Conservation (phyloP, 2,113 vertebrate genomes). For the Xiphorhynchus elegans region DNA sequence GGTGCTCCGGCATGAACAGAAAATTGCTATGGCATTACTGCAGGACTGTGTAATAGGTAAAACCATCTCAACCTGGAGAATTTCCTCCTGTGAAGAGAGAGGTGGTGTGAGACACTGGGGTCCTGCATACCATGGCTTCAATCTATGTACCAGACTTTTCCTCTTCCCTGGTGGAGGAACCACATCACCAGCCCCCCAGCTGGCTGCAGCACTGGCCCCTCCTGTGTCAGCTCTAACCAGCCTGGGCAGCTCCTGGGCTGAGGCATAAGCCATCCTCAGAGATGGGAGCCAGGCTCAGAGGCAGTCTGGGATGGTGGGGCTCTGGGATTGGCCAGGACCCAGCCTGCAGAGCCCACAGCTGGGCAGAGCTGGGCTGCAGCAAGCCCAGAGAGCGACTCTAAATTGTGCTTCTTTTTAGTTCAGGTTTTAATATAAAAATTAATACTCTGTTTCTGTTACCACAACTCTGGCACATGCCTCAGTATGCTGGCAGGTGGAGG, state of each 20-base stretch:
- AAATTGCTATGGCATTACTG: accelerated
- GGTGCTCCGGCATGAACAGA: accelerated
- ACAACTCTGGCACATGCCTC: accelerated
- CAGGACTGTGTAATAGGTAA: not conserved
- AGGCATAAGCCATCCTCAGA: not conserved
- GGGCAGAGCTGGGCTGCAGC: not conserved
- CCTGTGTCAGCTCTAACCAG: no score
- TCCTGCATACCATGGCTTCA: not conserved
- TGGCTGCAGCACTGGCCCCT: accelerated
- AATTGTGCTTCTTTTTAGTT: not conserved
- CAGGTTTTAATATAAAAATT: not conserved
- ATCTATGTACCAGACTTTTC: not conserved
- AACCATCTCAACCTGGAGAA: not conserved
- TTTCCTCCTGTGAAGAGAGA: not conserved
- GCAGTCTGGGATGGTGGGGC: no score
- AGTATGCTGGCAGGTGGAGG: accelerated
- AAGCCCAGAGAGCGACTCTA: accelerated
- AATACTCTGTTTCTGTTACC: not conserved
- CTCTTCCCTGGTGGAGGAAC: accelerated
- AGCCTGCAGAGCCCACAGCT: not conserved
- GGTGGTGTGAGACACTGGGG: accelerated
- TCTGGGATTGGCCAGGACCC: not conserved
- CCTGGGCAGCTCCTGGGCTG: accelerated
- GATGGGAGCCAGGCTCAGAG: accelerated
- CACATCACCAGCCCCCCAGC: no score